Conservation (phyloP, 2,888 invertebrate species). For the Chironomus riparius region DNA sequence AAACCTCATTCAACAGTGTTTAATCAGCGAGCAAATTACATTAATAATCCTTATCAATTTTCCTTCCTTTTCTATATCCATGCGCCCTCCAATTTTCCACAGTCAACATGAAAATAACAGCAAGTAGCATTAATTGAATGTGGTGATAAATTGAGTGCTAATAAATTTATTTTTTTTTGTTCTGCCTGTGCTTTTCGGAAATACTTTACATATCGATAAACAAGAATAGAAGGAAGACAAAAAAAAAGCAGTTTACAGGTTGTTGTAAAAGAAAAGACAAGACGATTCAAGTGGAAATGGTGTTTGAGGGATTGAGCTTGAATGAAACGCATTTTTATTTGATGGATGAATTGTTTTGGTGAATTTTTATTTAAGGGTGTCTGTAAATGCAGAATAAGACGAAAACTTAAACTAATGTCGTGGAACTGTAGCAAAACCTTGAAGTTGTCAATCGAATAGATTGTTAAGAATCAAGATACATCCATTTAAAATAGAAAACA, state of each 20-base stretch:
- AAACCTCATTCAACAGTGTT: conserved; percentile 1
- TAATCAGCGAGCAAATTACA: neutral
- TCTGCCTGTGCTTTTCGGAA: conserved; percentile 3
- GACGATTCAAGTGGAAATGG: too few relatives aligned
- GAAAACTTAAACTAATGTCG: too few relatives aligned
- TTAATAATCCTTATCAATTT: conserved; percentile 12
- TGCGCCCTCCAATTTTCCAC: neutral
- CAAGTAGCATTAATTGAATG: neutral
- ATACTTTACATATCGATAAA: conserved; percentile 16
- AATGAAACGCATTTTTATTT: too few relatives aligned
- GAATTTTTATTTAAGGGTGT: too few relatives aligned
- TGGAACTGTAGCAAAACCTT: too few relatives aligned
- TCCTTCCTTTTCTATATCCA: neutral
- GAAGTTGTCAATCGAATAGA: too few relatives aligned
- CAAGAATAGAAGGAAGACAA: neutral
- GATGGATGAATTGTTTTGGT: too few relatives aligned
- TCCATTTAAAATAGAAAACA: too few relatives aligned
- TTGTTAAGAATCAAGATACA: too few relatives aligned
- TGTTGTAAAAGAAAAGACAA: neutral
- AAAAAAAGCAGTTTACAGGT: neutral
- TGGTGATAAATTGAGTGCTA: conserved; percentile 24
- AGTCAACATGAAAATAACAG: neutral
- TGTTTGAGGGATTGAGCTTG: too few relatives aligned
- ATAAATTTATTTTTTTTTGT: neutral
- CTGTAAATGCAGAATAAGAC: too few relatives aligned